These are phyloP conservation scores for Otolemur crassicaudatus DNA, from an alignment of 2,797 vertebrate genomes.

Conservation along the genomic window DNA sequence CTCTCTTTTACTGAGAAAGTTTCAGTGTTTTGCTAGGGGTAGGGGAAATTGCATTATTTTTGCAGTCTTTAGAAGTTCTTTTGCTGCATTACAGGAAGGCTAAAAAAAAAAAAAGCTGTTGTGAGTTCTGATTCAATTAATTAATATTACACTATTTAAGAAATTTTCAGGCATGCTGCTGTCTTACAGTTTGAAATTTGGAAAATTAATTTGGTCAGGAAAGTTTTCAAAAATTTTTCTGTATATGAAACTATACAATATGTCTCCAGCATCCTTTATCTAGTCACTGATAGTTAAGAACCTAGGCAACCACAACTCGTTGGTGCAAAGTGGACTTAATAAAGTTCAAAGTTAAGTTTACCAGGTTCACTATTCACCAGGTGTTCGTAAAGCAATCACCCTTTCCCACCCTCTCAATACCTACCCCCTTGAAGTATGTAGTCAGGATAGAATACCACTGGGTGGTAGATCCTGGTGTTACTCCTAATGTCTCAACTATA, in stretches of 20 bases:
- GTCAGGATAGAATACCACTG: background rate
- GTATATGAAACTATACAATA: background rate
- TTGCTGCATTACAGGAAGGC: background rate
- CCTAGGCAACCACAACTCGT: background rate
- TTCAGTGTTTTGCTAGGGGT: background rate
- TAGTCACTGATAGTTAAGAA: background rate
- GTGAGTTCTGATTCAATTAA: background rate
- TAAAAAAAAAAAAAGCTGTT: background rate
- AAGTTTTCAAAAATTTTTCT: background rate
- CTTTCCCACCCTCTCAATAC: background rate
- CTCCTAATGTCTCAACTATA: background rate
- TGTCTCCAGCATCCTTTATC: background rate
- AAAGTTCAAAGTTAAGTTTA: background rate
- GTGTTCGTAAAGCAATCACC: background rate
- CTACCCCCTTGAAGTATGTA: background rate
- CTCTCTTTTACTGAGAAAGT: background rate
- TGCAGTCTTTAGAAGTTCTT: background rate
- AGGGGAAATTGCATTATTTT: background rate
- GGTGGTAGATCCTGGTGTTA: background rate
- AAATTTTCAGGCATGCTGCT: background rate
- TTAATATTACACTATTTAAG: background rate
- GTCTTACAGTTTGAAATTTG: background rate
- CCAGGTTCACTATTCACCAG: background rate
- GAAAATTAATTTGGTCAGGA: background rate
- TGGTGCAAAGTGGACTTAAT: background rate